Evolutionary conservation across 2,113 vertebrate genomes (phyloP), one percentile per base, ranked within the genome.

Genomic region (Cinclus mexicanus): DNA sequence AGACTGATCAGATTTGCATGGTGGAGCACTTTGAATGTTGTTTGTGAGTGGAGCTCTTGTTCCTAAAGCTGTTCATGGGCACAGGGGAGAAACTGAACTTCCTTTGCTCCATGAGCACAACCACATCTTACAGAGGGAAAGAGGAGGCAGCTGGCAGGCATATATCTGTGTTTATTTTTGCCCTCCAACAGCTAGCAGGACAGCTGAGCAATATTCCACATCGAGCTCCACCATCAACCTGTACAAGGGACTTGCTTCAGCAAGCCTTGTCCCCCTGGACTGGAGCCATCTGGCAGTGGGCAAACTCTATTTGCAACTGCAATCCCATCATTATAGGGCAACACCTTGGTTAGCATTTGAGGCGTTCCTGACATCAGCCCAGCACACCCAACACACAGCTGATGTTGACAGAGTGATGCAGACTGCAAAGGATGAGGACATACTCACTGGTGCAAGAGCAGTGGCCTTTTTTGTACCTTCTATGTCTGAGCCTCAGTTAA

Each of bases 31-130:
- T 64, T 29, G 67, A 60, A 59, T 67, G 60, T 68, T 94, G 82
- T 93, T 96, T 95, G 95, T 13, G 72, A 95, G 91, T 35, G 44
- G 24, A 88, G 85, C 68, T 92, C 90, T 76, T 55, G 63, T 94
- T 94, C 87, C 59, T 80, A 35, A 83, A 95, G 77, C 77, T 72
- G 83, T 80, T 83, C 85, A 18, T 16, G 44, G 69, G 85, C 53
- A 60, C 64, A 68, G 76, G 68, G 60, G 83, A 80, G 56, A 65
- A 90, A 17, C 76, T 35, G 31, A 77, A 63, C 72, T 96, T 94
- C 85, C 94, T 88, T 79, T 80, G 41, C 76, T 70, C 75, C 35
- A 0, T 17, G 37, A 83, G 63, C 57, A 41, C 37, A 12, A 1
- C 59, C 39, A 4, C 87, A 53, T 83, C 71, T 86, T 74, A 70